Percentiles rank a stretch among this genome's conserved stretches.
These are phyloP conservation scores for Mimas tiliae DNA, from an alignment of 2,888 invertebrate species.

Conservation along the genomic window DNA sequence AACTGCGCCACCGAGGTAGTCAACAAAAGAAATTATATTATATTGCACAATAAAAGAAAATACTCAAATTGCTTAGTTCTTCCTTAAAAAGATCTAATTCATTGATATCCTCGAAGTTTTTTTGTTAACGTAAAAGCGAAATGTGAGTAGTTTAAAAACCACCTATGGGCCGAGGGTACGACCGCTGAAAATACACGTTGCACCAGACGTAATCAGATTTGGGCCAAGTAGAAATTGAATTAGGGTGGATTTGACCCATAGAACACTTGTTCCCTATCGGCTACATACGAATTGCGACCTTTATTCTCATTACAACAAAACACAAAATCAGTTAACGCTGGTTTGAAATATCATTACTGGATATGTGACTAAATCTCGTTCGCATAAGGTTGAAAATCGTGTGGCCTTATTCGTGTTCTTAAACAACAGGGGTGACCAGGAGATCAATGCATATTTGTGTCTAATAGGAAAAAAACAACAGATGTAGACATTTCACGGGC, in stretches of 20 bases:
- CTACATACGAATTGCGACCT: constrained; percentile 33
- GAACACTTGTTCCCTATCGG: constrained; percentile 37
- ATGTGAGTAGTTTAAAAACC: constrained; percentile 31
- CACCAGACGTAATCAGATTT: constrained; percentile 76
- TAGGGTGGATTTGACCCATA: constrained; percentile 75
- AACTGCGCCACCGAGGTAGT: too few relatives aligned
- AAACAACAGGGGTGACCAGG: constrained; percentile 53
- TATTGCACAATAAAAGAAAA: too few relatives aligned
- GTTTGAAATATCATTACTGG: neutral
- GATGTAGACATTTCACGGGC: constrained; percentile 83
- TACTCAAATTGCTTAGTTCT: too few relatives aligned
- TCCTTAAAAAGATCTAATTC: too few relatives aligned
- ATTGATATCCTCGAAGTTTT: neutral
- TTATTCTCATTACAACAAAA: constrained; percentile 33
- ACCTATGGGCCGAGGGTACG: constrained; percentile 46
- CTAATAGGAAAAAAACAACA: constrained; percentile 82
- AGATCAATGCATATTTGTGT: constrained; percentile 80
- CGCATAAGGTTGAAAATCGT: constrained; percentile 22
- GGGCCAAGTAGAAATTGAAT: constrained; percentile 79
- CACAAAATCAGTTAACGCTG: constrained; percentile 31
- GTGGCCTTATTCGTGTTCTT: neutral
- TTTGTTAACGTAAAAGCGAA: neutral
- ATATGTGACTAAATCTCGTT: neutral
- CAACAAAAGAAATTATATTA: too few relatives aligned
- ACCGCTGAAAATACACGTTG: constrained; percentile 42